phyloP scores from a whole-genome alignment of 2,888 invertebrate genomes.

The Stenichneumon culpator region DNA sequence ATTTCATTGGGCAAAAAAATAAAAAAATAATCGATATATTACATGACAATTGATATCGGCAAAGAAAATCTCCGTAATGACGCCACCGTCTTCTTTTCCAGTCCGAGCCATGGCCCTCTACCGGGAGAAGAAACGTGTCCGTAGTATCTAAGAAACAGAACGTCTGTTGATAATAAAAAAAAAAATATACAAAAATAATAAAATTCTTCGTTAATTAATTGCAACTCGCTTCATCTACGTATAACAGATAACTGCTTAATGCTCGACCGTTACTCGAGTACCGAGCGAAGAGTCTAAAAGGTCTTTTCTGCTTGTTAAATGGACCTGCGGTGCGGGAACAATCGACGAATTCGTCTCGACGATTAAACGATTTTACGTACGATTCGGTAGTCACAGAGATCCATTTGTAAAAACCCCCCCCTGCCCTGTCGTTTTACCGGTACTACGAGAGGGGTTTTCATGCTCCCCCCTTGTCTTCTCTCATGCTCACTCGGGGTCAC shows the following conservation, averaged over 20 bases:
- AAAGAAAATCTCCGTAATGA: slow-evolving; percentile 4
- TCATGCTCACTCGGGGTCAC: slow-evolving; percentile 47
- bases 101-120: slow-evolving; percentile 90
- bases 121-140: slow-evolving; percentile 91
- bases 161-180: slow-evolving; percentile 16
- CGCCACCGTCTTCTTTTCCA: slow-evolving; percentile 85
- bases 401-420: slow-evolving; percentile 38
- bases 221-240: not conserved
- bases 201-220: not conserved
- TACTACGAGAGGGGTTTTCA: slow-evolving; percentile 25
- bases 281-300: not conserved
- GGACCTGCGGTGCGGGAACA: slow-evolving; percentile 38
- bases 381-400: slow-evolving; percentile 48
- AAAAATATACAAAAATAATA: slow-evolving; percentile 20
- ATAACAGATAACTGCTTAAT: not conserved
- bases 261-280: slow-evolving; percentile 2
- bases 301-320: slow-evolving; percentile 3
- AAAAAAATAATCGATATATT: slow-evolving; percentile 12
- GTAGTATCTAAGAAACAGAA: slow-evolving; percentile 86
- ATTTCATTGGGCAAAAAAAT: not conserved
- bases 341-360: slow-evolving; percentile 51
- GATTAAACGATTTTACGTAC: slow-evolving; percentile 58
- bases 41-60: not conserved
- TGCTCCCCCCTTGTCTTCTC: slow-evolving; percentile 34
- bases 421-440: slow-evolving; percentile 29